These are phyloP conservation scores for Hartigia nigra DNA, from an alignment of 2,888 invertebrate species.

Conservation along the genomic window DNA sequence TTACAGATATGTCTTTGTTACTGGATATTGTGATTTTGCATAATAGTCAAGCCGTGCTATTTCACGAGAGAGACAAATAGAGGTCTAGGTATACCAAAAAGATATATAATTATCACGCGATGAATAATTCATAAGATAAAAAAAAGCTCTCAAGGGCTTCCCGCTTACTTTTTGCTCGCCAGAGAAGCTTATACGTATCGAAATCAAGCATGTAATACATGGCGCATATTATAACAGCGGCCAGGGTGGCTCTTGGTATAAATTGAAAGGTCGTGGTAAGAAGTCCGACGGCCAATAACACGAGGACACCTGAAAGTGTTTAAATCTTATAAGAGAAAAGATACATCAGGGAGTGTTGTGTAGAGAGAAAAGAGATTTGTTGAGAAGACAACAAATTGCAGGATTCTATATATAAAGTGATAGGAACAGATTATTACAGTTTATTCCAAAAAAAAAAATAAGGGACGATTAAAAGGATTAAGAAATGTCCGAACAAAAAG, in stretches of 20 bases:
- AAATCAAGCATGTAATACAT: constrained; percentile 71
- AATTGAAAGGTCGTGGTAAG: constrained; percentile 69
- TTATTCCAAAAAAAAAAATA: neutral
- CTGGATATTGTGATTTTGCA: neutral
- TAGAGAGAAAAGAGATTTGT: neutral
- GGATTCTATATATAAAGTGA: too few relatives aligned
- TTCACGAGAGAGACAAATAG: neutral
- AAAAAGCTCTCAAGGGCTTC: neutral
- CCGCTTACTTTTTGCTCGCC: constrained; percentile 68
- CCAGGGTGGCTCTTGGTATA: constrained; percentile 70
- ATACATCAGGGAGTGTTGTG: neutral
- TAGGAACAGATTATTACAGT: too few relatives aligned
- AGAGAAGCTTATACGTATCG: constrained; percentile 64
- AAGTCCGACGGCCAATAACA: constrained; percentile 68
- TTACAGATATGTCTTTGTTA: neutral
- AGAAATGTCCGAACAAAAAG: neutral
- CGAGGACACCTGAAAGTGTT: constrained; percentile 64
- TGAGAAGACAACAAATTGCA: too few relatives aligned
- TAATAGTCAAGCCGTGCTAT: neutral
- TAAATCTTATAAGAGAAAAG: neutral
- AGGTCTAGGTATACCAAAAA: neutral
- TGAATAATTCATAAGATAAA: neutral
- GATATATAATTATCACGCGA: neutral
- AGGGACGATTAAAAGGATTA: neutral
- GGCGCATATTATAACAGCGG: constrained; percentile 72